A percentile compares a stretch with the other conserved stretches of the same genome.
Evolutionary conservation across 2,888 invertebrate genomes (phyloP).

Genomic region (Kryphioiulus occultus): DNA sequence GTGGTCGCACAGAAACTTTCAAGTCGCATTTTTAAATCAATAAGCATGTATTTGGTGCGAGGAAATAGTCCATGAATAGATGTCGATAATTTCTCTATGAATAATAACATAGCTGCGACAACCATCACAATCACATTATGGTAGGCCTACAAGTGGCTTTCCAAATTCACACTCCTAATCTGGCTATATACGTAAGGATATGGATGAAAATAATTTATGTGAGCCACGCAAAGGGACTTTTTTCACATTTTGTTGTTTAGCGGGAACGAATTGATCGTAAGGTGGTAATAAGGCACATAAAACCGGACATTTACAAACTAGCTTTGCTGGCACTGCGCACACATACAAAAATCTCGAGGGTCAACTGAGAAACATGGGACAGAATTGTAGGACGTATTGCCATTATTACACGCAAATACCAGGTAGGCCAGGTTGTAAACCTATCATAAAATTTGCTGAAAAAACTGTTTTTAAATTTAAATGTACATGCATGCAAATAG

Average conservation of each 20-base stretch:
- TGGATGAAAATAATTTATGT: neutral
- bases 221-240: neutral
- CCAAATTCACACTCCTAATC: neutral
- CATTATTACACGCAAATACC: constrained; percentile 41
- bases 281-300: neutral
- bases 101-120: neutral
- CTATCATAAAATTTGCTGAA: neutral
- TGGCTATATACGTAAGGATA: neutral
- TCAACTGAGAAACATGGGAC: constrained; percentile 14
- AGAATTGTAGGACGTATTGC: constrained; percentile 13
- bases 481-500: neutral
- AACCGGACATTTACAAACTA: neutral
- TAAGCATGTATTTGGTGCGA: neutral
- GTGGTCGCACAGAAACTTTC: constrained; percentile 14
- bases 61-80: neutral
- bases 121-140: neutral
- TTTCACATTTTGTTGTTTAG: neutral
- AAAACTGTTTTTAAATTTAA: neutral
- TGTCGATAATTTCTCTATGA: constrained; percentile 4
- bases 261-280: neutral
- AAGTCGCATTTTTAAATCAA: constrained; percentile 9
- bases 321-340: neutral
- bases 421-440: constrained; percentile 8
- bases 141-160: neutral
- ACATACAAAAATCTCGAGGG: neutral